Base-by-base conservation (phyloP, 2,797 vertebrate species). In the Siniperca undulata region DNA sequence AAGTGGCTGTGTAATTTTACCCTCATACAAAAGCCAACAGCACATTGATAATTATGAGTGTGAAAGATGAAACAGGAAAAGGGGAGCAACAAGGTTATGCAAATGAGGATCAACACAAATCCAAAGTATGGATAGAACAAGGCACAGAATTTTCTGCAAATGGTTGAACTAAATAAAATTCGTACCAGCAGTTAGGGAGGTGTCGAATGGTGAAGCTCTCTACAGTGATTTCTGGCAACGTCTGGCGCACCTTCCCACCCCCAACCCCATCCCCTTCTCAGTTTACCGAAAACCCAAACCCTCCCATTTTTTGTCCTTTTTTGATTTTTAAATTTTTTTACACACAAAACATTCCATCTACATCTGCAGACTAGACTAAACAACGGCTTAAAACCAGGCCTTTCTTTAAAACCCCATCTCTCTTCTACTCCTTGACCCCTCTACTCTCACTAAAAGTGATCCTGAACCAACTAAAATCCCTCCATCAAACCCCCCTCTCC, bases 111-210 rank as follows among this genome's bases (percentile, higher is more conserved):
- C 79, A 86, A 92, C 82, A 88, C 81, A 88, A 91, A 91, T 88
- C 82, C 85, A 86, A 91, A 93, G 93, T 94, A 90, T 76, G 90
- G 95, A 89, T 1, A 93, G 95, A 95, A 98, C 97, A 99, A 99
- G 98, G 98, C 98, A 99, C 98, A 98, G 97, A 98, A 98, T 97
- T 97, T 97, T 98, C 98, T 99, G 98, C 97, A 97, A 96, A 98
- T 97, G 97, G 96, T 95, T 94, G 95, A 97, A 97, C 93, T 90
- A 95, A 98, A 97, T 91, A 91, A 97, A 94, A 94, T 81, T 94
- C 90, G 94, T 96, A 97, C 97, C 97, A 96, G 91, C 95, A 94
- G 92, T 95, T 92, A 89, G 95, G 95, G 97, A 97, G 96, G 97
- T 97, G 97, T 97, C 92, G 81, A 97, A 97, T 96, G 97, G 97